These are phyloP conservation scores for Glomeris maerens DNA, from an alignment of 1,140 invertebrate species.

Conservation along the genomic window DNA sequence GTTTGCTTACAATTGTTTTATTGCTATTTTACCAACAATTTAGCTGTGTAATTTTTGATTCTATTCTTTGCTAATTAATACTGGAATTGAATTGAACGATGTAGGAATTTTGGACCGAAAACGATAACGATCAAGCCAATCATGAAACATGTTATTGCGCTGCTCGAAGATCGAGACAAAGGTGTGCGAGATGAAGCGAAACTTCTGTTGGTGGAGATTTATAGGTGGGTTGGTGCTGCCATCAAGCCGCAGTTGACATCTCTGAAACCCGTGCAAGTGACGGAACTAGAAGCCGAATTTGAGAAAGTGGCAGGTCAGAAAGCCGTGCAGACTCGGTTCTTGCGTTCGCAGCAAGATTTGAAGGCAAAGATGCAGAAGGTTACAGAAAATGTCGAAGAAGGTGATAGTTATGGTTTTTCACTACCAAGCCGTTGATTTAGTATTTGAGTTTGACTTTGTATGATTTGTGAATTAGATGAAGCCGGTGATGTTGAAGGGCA, in stretches of 20 bases:
- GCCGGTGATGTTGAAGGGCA: constrained; percentile 26
- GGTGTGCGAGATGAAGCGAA: constrained; percentile 82
- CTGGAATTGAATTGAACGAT: no score
- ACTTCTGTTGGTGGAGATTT: constrained; percentile 74
- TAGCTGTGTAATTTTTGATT: not conserved
- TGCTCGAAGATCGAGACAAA: constrained; percentile 85
- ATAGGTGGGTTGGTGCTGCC: constrained; percentile 75
- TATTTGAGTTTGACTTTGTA: no score
- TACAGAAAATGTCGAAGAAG: constrained; percentile 20
- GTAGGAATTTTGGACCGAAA: constrained; percentile 76
- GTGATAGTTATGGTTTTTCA: no score
- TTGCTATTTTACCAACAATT: constrained; percentile 8
- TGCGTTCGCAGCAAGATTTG: constrained; percentile 77
- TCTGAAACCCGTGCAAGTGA: constrained; percentile 66
- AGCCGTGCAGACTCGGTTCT: constrained; percentile 56
- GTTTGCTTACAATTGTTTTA: no score
- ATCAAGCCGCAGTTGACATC: constrained; percentile 71
- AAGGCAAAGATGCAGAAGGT: constrained; percentile 37
- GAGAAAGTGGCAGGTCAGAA: constrained; percentile 52
- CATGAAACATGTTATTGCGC: constrained; percentile 65
- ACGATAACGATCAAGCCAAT: constrained; percentile 76
- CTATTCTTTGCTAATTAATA: constrained; percentile 15
- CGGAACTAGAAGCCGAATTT: constrained; percentile 81
- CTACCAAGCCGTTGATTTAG: no score
- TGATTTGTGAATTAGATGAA: constrained; percentile 14